Percentiles rank a stretch among this genome's conserved stretches.
phyloP scores from a whole-genome alignment of 2,113 vertebrate species.

The Zosterops japonicus region DNA sequence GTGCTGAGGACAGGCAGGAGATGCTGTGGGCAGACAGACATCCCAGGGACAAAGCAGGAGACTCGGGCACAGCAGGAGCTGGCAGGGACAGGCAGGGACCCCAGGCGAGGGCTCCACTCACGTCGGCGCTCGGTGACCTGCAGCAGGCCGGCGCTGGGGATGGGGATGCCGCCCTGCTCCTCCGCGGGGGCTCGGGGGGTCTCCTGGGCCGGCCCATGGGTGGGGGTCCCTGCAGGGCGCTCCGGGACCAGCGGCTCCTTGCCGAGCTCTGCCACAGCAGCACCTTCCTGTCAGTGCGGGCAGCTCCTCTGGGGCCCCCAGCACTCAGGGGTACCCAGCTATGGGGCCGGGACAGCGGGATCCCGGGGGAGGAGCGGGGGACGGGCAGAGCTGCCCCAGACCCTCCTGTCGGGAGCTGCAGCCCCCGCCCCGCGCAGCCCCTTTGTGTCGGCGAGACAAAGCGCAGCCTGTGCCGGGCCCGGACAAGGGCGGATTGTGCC shows the following conservation, averaged over 20 bases:
- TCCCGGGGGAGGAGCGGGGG: background rate
- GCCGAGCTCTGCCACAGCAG: slow-evolving; percentile 75
- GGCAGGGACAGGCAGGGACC: background rate
- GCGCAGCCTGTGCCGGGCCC: background rate
- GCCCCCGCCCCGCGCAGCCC: background rate
- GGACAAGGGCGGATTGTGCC: slow-evolving; percentile 47
- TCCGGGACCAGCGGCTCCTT: slow-evolving; percentile 79
- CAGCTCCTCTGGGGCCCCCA: background rate
- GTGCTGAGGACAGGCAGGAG: background rate
- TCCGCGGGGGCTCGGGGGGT: slow-evolving; percentile 72
- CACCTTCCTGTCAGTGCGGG: background rate
- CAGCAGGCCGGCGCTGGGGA: slow-evolving; percentile 85
- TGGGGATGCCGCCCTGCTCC: slow-evolving; percentile 78
- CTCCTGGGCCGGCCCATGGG: slow-evolving; percentile 75
- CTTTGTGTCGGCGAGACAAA: slow-evolving; percentile 54
- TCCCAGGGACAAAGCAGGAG: no score
- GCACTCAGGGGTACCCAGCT: rapidly evolving
- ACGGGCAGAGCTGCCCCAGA: background rate
- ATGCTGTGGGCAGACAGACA: background rate
- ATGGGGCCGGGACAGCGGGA: background rate
- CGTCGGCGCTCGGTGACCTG: slow-evolving; percentile 92
- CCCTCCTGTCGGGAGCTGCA: background rate
- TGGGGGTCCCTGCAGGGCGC: slow-evolving; percentile 55
- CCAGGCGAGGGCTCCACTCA: slow-evolving; percentile 71
- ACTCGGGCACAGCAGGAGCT: no score